A percentile compares a stretch with the other conserved stretches of the same genome.
phyloP scores from a whole-genome alignment of 2,113 vertebrate genomes.

The Rattus norvegicus region GRCr8 NC_086034.1:85112001-85112500 shows the following conservation, averaged over 20 bases:
- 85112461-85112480: background rate
- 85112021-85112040: background rate
- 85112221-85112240: background rate
- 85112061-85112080: background rate
- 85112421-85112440: rapidly evolving
- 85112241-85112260: background rate
- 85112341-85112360: rapidly evolving
- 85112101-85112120: background rate
- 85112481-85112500: background rate
- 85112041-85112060: background rate
- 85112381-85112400: background rate
- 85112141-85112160: background rate
- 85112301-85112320: background rate
- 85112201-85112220: background rate
- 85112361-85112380: background rate
- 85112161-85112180: background rate
- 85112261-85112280: background rate
- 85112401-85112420: rapidly evolving
- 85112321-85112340: background rate
- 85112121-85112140: background rate
- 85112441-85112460: background rate
- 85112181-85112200: background rate
- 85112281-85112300: background rate
- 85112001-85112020: rapidly evolving
- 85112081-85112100: background rate